Base-by-base conservation (phyloP, 2,113 vertebrate genomes). In the Leptobrachium ailaonicum region DNA sequence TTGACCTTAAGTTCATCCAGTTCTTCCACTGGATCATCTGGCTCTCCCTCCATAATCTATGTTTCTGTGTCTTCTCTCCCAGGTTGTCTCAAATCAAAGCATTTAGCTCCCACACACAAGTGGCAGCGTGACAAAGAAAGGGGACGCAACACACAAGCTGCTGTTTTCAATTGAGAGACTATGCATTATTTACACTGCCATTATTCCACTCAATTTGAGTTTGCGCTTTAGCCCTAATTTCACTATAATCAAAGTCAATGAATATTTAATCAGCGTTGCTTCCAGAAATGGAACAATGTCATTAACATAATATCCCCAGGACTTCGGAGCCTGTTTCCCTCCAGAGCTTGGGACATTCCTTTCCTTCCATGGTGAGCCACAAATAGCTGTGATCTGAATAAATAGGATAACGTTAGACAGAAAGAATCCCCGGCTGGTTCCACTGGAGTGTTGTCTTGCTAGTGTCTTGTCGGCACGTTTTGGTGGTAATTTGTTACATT, bases 211-310 rank as follows among this genome's bases (percentile, higher is more conserved):
- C 93, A 91, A 93, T 92, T 94, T 91, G 91, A 93, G 91, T 92
- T 90, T 90, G 92, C 86, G 89, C 90, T 94, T 94, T 94, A 94
- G 90, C 92, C 92, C 93, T 95, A 93, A 94, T 96, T 95, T 95
- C 92, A 92, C 92, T 91, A 93, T 94, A 95, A 96, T 95, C 94
- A 94, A 95, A 93, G 92, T 89, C 92, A 91, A 95, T 96, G 92
- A 96, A 96, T 96, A 95, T 95, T 96, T 95, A 94, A 96, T 95
- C 92, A 93, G 93, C 87, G 90, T 90, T 89, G 91, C 93, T 94
- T 93, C 93, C 93, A 95, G 92, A 93, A 93, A 92, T 92, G 88
- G 88, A 93, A 94, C 96, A 95, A 95, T 91, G 85, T 89, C 91
- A 95, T 96, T 95, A 95, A 92, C 86, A 91, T 94, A 96, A 96